Percentiles rank a stretch among this genome's conserved stretches.
phyloP scores from a whole-genome alignment of 2,888 invertebrate genomes.

The Lottia scabra region DNA sequence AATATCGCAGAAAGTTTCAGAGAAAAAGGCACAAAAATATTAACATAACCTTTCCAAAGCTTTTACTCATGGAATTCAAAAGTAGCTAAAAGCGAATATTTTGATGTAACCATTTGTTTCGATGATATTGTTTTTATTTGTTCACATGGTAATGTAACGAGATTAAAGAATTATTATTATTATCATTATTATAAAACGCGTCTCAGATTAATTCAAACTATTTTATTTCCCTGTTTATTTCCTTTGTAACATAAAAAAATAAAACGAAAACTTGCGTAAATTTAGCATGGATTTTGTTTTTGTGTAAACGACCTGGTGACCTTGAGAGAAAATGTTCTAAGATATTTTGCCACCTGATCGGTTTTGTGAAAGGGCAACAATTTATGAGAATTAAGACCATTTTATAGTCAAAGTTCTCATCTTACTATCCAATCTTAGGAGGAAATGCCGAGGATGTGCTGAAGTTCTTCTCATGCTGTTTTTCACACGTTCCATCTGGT shows the following conservation, averaged over 20 bases:
- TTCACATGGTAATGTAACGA: not conserved
- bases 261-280: not conserved
- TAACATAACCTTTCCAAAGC: too few species aligned
- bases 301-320: slow-evolving; percentile 2
- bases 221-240: not conserved
- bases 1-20: too few species aligned
- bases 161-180: slow-evolving; percentile 3
- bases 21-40: too few species aligned
- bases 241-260: not conserved
- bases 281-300: not conserved
- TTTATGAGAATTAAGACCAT: not conserved
- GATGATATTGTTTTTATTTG: not conserved
- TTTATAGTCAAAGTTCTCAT: not conserved
- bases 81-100: too few species aligned
- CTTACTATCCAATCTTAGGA: not conserved
- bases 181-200: not conserved
- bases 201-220: not conserved
- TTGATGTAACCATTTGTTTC: too few species aligned
- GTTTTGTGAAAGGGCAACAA: not conserved
- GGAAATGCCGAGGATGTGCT: not conserved
- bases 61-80: too few species aligned
- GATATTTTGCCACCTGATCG: not conserved
- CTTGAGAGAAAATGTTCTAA: not conserved
- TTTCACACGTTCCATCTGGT: not conserved
- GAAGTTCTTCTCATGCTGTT: not conserved